Base-by-base conservation (phyloP, 2,797 vertebrate genomes). In the Megaceryle alcyon region DNA sequence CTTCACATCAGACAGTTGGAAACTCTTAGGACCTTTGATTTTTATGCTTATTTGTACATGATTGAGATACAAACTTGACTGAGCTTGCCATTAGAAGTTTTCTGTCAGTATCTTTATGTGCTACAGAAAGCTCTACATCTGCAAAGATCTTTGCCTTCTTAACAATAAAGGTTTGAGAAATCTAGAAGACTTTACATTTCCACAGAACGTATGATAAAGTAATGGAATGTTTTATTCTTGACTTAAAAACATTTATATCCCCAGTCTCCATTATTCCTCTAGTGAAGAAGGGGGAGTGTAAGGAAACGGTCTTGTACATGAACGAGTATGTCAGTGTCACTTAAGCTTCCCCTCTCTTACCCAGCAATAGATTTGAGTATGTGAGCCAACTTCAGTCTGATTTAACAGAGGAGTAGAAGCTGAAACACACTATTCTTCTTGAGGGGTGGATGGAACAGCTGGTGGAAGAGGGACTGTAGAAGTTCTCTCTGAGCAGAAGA, bases 311-410 rank as follows among this genome's bases (percentile, higher is more conserved):
- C 17, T 19, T 85, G 23, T 44, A 46, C 7, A 0, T 5, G 4
- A 41, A 0, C 4, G 4, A 41, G 12, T 63, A 21, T 0, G 0
- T 65, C 14, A 77, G 15, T 59, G 11, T 71, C 18, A 7, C 8
- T 9, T 68, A 35, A 29, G 44, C 13, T 56, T 84, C 78, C 41
- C 12, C 5, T 79, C 20, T 26, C 8, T 25, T 4, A 5, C 1
- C 5, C 12, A 26, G 28, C 26, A 39, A 9, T 9, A 56, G 46
- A 9, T 59, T 10, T 26, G 22, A 48, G 70, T 33, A 9, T 4
- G 21, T 66, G 78, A 82, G 26, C 26, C 16, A n/a, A 3, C 11
- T 63, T 78, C 53, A 54, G 33, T 23, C 25, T 6, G 2, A 31
- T 78, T 66, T 75, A 66, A 18, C 22, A 46, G 54, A 35, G 43